These are phyloP conservation scores for Hypanus sabinus DNA, from an alignment of 2,113 vertebrate species.

Conservation along the genomic window DNA sequence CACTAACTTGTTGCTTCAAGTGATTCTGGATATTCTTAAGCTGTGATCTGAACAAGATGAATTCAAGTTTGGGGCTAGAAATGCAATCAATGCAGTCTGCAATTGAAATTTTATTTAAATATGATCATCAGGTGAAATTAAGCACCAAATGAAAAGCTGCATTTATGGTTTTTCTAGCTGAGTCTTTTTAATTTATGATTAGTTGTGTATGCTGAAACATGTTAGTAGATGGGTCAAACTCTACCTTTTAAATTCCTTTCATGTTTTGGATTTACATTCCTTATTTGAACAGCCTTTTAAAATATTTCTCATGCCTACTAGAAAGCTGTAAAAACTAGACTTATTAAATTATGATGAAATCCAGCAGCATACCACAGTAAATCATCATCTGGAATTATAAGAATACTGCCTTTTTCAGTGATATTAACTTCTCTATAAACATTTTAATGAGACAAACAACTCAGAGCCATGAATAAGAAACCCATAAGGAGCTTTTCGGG, in stretches of 20 bases:
- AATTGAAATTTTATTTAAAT: no score
- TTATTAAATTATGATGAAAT: neutral
- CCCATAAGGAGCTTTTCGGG: neutral
- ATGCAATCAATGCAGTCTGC: no score
- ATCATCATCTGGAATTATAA: neutral
- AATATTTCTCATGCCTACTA: neutral
- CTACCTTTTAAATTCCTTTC: neutral
- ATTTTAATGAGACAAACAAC: conserved; percentile 24
- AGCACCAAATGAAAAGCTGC: neutral
- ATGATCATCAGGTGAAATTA: no score
- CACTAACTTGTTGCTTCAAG: neutral
- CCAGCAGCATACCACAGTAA: neutral
- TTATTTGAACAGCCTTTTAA: neutral
- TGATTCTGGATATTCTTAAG: neutral
- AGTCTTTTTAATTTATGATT: neutral
- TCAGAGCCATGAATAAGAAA: neutral
- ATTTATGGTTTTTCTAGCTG: neutral
- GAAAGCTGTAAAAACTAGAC: neutral
- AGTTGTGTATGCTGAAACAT: neutral
- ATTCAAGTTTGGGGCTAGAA: neutral
- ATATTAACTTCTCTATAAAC: neutral
- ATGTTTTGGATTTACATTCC: neutral
- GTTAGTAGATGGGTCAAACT: neutral
- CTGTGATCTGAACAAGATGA: neutral
- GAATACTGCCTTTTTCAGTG: neutral